Evolutionary conservation across 2,888 invertebrate species (phyloP).

Genomic region (Aleiodes leptofemur): DNA sequence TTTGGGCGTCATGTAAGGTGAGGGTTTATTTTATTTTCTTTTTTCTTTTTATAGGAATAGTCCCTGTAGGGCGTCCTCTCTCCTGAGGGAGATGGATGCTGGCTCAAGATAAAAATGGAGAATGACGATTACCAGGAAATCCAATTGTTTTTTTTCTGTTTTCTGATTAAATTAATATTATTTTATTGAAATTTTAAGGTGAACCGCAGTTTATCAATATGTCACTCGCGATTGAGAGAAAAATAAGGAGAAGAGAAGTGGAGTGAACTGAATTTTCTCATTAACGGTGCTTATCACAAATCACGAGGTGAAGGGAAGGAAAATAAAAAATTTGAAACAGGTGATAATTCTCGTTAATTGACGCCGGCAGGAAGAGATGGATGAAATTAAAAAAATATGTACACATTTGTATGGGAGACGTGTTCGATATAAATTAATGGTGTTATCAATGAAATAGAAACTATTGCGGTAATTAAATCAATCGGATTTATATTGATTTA

Average conservation of each 20-base stretch:
- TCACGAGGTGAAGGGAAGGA: not conserved
- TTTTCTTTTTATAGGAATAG: not conserved
- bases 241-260: too few species aligned
- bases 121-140: constrained; percentile 1
- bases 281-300: too few species aligned
- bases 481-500: not conserved
- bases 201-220: too few species aligned
- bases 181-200: not conserved
- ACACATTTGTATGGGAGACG: not conserved
- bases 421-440: constrained; percentile 10
- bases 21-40: not conserved
- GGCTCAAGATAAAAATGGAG: not conserved
- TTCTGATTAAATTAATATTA: not conserved
- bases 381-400: not conserved
- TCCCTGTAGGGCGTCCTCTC: constrained; percentile 1
- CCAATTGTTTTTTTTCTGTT: not conserved
- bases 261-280: too few species aligned
- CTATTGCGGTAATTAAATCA: not conserved
- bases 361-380: too few species aligned
- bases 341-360: too few species aligned
- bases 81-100: constrained; percentile 7
- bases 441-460: not conserved
- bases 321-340: not conserved
- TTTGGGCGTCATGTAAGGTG: constrained; percentile 11
- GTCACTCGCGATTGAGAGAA: too few species aligned